Percentiles rank a stretch among this genome's conserved stretches.
Conservation (phyloP, 2,888 invertebrate species). For the Apamea monoglypha region DNA sequence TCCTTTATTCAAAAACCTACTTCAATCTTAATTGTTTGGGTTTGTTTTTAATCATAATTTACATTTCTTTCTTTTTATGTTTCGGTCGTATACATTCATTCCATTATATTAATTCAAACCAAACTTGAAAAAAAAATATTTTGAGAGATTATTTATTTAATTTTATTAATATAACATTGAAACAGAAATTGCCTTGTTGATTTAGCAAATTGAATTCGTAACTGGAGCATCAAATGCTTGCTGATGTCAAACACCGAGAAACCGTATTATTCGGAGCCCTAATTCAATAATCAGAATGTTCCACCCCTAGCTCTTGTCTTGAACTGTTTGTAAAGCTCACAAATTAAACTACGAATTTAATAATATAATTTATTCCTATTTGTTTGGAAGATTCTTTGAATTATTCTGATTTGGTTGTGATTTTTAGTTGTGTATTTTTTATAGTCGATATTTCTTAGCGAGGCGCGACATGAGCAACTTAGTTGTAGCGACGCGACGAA, state of each 20-base stretch:
- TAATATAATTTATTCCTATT: constrained; percentile 34
- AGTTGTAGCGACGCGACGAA: too few relatives aligned
- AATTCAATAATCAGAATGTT: constrained; percentile 61
- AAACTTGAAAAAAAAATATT: background rate
- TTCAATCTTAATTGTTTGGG: background rate
- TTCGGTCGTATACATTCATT: background rate
- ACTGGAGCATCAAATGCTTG: constrained; percentile 42
- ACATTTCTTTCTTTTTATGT: background rate
- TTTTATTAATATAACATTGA: constrained; percentile 1
- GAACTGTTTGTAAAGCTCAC: constrained; percentile 36
- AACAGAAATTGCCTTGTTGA: constrained; percentile 29
- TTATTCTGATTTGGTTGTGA: background rate
- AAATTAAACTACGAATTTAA: constrained; percentile 31
- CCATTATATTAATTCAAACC: background rate
- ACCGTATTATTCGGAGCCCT: constrained; percentile 51
- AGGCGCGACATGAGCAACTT: too few relatives aligned
- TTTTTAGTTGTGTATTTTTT: background rate
- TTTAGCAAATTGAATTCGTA: constrained; percentile 38
- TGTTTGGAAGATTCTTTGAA: background rate
- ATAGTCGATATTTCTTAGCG: too few relatives aligned
- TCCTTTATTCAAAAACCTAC: background rate
- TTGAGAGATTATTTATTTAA: background rate
- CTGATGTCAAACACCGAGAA: constrained; percentile 47
- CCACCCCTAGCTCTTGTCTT: constrained; percentile 42
- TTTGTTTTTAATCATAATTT: background rate